Percentiles rank a stretch among this genome's conserved stretches.
Conservation (phyloP, 1,140 invertebrate genomes). For the Drosophila lacertosa region DNA sequence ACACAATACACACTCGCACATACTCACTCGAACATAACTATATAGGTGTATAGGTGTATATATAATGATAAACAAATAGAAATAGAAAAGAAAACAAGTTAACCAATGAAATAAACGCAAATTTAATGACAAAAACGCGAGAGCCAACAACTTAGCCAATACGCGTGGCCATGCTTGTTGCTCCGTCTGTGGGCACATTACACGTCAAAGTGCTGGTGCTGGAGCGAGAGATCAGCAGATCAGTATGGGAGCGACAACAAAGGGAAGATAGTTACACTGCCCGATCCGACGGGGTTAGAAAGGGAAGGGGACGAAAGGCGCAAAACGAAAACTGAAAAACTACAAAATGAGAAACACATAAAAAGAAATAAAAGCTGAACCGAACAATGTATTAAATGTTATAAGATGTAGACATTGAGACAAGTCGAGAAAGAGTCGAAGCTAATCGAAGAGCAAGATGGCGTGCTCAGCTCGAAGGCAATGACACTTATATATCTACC, state of each 20-base stretch:
- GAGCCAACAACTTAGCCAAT: conserved; percentile 73
- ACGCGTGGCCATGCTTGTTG: conserved; percentile 66
- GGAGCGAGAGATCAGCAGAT: conserved; percentile 21
- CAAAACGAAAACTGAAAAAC: conserved; percentile 60
- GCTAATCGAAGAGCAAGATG: conserved; percentile 7
- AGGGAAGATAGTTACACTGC: conserved; percentile 33
- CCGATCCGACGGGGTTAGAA: conserved; percentile 2
- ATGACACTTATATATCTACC: conserved; percentile 41
- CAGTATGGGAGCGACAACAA: conserved; percentile 34
- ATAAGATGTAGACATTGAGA: conserved; percentile 39
- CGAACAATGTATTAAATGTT: conserved; percentile 52
- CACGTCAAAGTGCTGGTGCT: conserved; percentile 1
- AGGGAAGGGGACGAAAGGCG: neutral
- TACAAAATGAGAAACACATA: conserved; percentile 74
- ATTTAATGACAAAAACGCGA: conserved; percentile 80
- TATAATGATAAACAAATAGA: conserved; percentile 43
- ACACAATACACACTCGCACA: conserved; percentile 11
- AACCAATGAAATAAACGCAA: conserved; percentile 82
- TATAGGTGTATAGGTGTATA: neutral
- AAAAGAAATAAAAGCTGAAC: conserved; percentile 38
- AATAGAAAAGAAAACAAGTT: conserved; percentile 71
- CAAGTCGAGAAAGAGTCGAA: conserved; percentile 9
- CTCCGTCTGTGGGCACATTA: conserved; percentile 20
- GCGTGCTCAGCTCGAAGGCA: conserved; percentile 20
- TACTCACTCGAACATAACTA: neutral